phyloP scores from a whole-genome alignment of 2,797 vertebrate genomes.

The Nyctibius grandis region DNA sequence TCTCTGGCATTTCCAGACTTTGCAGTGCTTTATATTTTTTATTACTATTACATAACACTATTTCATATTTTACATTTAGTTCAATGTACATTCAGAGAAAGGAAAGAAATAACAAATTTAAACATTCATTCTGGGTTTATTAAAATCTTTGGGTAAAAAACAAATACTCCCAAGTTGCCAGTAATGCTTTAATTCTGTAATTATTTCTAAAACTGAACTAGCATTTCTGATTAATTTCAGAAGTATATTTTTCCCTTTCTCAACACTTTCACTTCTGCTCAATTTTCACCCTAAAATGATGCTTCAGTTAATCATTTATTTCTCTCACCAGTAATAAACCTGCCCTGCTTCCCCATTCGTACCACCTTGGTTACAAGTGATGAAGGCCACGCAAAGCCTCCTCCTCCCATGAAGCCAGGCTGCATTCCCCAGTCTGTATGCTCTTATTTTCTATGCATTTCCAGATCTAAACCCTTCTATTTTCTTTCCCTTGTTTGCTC shows the following conservation, averaged over 20 bases:
- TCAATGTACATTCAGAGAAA: neutral
- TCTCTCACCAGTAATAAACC: neutral
- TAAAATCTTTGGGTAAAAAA: neutral
- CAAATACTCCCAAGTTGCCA: neutral
- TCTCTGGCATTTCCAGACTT: neutral
- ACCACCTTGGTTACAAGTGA: neutral
- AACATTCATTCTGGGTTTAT: neutral
- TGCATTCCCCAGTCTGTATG: neutral
- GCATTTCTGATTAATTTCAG: neutral
- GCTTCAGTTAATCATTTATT: neutral
- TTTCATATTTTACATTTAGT: neutral
- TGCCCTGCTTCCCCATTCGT: neutral
- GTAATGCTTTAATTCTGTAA: neutral
- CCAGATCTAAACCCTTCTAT: slow-evolving; percentile 53
- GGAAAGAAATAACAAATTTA: neutral
- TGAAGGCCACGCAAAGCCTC: neutral
- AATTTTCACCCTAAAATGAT: neutral
- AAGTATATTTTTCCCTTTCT: neutral
- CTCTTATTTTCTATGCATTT: slow-evolving; percentile 37
- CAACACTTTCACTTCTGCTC: neutral
- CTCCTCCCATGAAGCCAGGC: neutral
- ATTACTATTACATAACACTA: neutral
- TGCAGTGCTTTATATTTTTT: neutral
- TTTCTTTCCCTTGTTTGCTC: slow-evolving; percentile 57
- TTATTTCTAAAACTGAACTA: neutral